Conservation (phyloP, 2,113 vertebrate genomes). For the Microcebus lehilahytsara region DNA sequence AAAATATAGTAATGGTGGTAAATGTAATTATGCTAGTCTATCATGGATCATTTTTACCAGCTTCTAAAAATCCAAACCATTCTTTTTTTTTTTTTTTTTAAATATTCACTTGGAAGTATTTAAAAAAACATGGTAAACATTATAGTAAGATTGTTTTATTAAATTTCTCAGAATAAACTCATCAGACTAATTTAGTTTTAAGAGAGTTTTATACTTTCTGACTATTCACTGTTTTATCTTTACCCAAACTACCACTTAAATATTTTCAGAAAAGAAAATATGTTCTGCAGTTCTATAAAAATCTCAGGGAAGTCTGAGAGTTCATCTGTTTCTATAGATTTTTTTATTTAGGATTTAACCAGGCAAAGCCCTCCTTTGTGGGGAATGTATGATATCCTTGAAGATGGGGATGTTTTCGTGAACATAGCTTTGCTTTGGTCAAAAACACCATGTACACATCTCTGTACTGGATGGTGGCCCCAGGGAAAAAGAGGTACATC, state of each 20-base stretch:
- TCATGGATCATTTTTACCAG: not conserved
- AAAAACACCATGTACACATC: not conserved
- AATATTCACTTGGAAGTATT: not conserved
- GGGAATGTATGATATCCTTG: not conserved
- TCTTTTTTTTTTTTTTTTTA: not conserved
- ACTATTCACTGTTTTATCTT: not conserved
- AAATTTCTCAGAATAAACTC: not conserved
- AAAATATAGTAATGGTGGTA: not conserved
- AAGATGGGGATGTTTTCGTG: not conserved
- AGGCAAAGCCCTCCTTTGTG: not conserved
- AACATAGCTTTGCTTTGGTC: not conserved
- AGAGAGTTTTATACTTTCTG: not conserved
- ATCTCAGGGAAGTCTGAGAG: not conserved
- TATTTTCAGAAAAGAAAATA: conserved; percentile 29
- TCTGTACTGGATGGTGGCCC: not conserved
- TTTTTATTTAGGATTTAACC: not conserved
- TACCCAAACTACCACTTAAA: not conserved
- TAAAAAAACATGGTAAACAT: not conserved
- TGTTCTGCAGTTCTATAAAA: not conserved
- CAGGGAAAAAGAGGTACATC: accelerated
- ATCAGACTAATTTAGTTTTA: not conserved
- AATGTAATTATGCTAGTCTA: not conserved
- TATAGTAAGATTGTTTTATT: not conserved
- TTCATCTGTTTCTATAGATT: not conserved
- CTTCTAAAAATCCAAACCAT: not conserved